phyloP scores from a whole-genome alignment of 2,113 vertebrate species.

The Cathartes aura region DNA sequence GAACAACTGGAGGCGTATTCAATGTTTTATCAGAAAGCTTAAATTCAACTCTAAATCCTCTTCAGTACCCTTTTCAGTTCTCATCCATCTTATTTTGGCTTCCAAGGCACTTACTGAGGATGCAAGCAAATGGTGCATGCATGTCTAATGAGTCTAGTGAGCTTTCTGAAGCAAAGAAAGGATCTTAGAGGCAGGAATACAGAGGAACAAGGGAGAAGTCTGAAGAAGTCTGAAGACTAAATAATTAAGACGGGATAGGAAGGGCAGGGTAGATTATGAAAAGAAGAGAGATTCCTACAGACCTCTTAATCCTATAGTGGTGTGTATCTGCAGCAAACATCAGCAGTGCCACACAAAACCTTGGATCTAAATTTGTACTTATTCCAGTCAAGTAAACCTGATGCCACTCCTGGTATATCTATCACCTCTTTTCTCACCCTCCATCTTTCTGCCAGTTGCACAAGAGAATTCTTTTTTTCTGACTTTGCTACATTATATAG shows the following conservation, averaged over 20 bases:
- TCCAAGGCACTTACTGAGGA: background rate
- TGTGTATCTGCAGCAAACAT: background rate
- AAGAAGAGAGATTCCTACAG: background rate
- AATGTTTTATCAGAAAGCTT: background rate
- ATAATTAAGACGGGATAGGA: background rate
- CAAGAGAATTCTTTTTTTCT: background rate
- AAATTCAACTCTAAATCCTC: background rate
- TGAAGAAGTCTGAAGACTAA: background rate
- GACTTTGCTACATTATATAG: background rate
- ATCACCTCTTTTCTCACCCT: background rate
- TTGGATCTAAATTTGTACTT: background rate
- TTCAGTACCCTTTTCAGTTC: background rate
- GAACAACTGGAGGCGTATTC: background rate
- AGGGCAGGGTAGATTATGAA: background rate
- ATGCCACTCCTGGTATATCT: background rate
- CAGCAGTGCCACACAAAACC: background rate
- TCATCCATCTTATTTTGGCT: background rate
- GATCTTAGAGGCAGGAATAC: background rate
- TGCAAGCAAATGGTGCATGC: background rate
- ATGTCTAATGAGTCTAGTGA: background rate
- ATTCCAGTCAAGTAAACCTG: background rate
- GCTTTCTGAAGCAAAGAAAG: background rate
- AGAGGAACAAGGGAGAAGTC: background rate
- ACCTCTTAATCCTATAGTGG: background rate
- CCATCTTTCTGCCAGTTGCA: background rate